Conservation (phyloP, 2,113 vertebrate genomes). For the Thomomys bottae region DNA sequence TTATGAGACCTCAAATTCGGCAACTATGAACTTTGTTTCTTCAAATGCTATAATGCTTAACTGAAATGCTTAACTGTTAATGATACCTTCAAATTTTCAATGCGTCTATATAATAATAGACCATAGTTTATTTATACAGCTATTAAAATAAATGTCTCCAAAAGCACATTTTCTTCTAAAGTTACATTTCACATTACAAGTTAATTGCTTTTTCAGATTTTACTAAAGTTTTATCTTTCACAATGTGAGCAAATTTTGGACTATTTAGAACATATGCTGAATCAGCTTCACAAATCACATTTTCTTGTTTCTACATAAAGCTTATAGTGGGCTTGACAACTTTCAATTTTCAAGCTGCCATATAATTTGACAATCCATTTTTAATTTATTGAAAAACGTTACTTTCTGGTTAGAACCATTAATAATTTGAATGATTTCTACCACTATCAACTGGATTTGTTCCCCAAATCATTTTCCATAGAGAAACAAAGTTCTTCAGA, state of each 20-base stretch:
- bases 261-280: slow-evolving; percentile 73
- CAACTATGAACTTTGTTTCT: slow-evolving; percentile 9
- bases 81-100: slow-evolving; percentile 46
- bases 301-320: slow-evolving; percentile 67
- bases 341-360: slow-evolving; percentile 34
- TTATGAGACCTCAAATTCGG: slow-evolving; percentile 15
- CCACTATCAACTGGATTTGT: slow-evolving; percentile 10
- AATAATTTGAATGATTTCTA: slow-evolving; percentile 13
- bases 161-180: slow-evolving; percentile 65
- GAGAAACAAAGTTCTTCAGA: not conserved
- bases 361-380: slow-evolving; percentile 42
- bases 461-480: not conserved
- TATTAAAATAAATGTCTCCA: slow-evolving; percentile 65
- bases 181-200: slow-evolving; percentile 63
- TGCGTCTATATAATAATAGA: slow-evolving; percentile 2
- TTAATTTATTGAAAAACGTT: slow-evolving; percentile 43
- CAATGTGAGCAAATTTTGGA: slow-evolving; percentile 68
- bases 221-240: slow-evolving; percentile 70
- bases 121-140: slow-evolving; percentile 63
- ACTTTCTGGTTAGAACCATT: slow-evolving; percentile 24
- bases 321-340: slow-evolving; percentile 40
- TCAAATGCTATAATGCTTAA: not conserved
- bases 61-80: slow-evolving; percentile 13
- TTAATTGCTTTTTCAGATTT: slow-evolving; percentile 75
- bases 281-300: slow-evolving; percentile 71